phyloP scores from a whole-genome alignment of 1,140 invertebrate species.

The Drosophila parabipectinata region DNA sequence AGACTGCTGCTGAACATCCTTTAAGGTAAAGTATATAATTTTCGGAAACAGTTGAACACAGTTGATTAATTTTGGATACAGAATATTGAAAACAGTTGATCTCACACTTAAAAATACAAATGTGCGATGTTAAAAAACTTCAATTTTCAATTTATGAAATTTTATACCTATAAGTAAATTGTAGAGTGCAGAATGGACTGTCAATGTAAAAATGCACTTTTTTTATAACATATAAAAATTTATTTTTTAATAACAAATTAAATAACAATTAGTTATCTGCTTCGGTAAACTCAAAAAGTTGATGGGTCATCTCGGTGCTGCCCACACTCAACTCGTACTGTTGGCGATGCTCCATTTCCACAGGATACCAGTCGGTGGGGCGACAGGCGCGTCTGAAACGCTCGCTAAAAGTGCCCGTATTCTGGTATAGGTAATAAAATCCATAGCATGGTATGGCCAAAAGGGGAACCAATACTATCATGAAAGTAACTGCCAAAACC shows the following conservation, averaged over 20 bases:
- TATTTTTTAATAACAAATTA: not conserved
- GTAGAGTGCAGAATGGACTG: no score
- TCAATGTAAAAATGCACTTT: no score
- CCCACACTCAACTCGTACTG: slow-evolving; percentile 72
- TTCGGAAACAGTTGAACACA: not conserved
- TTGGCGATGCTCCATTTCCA: slow-evolving; percentile 67
- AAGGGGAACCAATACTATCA: slow-evolving; percentile 28
- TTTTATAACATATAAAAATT: no score
- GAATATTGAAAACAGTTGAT: no score
- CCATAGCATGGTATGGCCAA: slow-evolving; percentile 68
- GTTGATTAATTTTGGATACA: no score
- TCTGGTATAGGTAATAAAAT: slow-evolving; percentile 52
- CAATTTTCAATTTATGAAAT: no score
- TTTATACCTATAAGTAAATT: no score
- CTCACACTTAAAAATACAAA: no score
- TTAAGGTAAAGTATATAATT: not conserved
- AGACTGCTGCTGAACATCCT: slow-evolving; percentile 3
- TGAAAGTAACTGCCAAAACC: slow-evolving; percentile 25
- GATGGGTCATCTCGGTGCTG: slow-evolving; percentile 71
- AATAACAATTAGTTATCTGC: slow-evolving; percentile 47
- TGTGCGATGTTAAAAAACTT: no score
- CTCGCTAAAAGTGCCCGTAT: slow-evolving; percentile 47
- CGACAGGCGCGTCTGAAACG: slow-evolving; percentile 62
- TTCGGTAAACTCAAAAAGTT: slow-evolving; percentile 70
- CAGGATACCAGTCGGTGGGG: slow-evolving; percentile 80